A percentile compares a stretch with the other conserved stretches of the same genome.
These are phyloP conservation scores for Cavia aperea DNA, from an alignment of 2,113 vertebrate genomes.

Conservation along the genomic window DNA sequence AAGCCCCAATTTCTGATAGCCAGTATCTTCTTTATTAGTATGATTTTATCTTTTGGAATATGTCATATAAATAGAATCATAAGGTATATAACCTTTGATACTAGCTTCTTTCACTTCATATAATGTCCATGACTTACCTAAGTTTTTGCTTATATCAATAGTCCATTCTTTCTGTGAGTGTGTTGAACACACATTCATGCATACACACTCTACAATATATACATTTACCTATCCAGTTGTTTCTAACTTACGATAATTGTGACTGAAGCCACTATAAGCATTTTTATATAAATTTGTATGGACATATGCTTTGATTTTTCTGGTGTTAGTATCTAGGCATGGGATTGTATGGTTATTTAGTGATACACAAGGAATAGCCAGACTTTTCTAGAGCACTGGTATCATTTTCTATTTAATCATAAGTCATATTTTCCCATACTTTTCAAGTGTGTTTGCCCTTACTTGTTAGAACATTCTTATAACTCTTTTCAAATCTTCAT, in stretches of 20 bases:
- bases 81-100: neutral
- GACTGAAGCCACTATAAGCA: conserved; percentile 4
- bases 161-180: neutral
- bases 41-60: neutral
- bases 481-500: conserved; percentile 1
- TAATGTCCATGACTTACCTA: conserved; percentile 1
- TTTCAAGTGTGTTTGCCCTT: conserved; percentile 13
- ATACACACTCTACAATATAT: neutral
- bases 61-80: neutral
- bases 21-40: neutral
- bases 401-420: neutral
- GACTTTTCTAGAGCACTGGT: neutral
- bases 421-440: neutral
- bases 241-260: neutral
- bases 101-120: neutral
- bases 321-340: neutral
- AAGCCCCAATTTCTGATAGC: neutral
- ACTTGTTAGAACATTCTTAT: conserved; percentile 29
- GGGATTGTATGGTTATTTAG: neutral
- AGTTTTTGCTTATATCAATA: neutral
- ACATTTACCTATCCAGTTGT: neutral
- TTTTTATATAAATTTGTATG: neutral
- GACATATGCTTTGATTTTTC: conserved; percentile 6
- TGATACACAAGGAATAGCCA: neutral
- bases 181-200: neutral